phyloP scores from a whole-genome alignment of 1,140 invertebrate genomes.

The Colletes latitarsis region DNA sequence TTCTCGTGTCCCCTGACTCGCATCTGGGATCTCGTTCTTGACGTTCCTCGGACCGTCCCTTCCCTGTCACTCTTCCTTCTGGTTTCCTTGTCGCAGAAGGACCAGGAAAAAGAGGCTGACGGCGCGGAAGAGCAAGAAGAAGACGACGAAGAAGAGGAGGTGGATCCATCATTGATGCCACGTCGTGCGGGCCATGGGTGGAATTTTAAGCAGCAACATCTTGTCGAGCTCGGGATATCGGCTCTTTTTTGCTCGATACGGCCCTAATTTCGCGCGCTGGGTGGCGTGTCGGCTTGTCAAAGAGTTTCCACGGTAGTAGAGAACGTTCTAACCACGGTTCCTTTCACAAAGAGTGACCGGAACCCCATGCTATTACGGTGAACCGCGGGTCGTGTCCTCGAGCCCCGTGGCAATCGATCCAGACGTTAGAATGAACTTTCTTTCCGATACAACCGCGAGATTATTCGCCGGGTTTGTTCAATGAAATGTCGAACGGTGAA shows the following conservation, averaged over 20 bases:
- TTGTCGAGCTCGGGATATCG: conserved; percentile 62
- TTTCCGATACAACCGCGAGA: conserved; percentile 15
- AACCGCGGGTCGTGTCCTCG: conserved; percentile 41
- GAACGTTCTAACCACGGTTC: conserved; percentile 23
- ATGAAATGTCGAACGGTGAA: neutral
- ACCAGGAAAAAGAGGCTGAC: conserved; percentile 52
- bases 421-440: conserved; percentile 21
- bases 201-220: conserved; percentile 76
- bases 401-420: conserved; percentile 16
- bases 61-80: conserved; percentile 32
- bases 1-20: conserved; percentile 62
- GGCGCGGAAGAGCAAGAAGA: conserved; percentile 32
- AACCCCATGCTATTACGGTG: conserved; percentile 21
- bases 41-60: conserved; percentile 26
- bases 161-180: conserved; percentile 76
- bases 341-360: conserved; percentile 44
- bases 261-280: conserved; percentile 75
- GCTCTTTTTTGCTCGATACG: conserved; percentile 69
- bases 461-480: neutral
- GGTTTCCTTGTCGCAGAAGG: conserved; percentile 46
- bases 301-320: conserved; percentile 46
- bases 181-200: conserved; percentile 64
- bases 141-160: conserved; percentile 43
- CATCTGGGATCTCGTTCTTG: conserved; percentile 55
- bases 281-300: conserved; percentile 75